A percentile compares a stretch with the other conserved stretches of the same genome.
These are phyloP conservation scores for Psettodes erumei DNA, from an alignment of 2,113 vertebrate genomes.

Conservation along the genomic window DNA sequence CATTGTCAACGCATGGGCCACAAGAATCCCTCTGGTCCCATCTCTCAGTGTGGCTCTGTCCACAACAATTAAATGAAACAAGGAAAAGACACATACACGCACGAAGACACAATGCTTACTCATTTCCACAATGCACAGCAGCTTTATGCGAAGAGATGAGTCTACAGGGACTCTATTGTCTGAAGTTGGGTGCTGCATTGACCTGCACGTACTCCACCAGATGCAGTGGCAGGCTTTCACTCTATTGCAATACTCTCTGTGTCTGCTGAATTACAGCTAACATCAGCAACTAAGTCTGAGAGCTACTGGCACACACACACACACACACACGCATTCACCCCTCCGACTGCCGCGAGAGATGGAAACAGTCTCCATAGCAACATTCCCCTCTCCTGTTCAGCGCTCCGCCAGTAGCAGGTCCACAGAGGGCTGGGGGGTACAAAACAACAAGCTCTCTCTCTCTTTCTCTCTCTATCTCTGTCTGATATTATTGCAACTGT, in stretches of 20 bases:
- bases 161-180: constrained; percentile 54
- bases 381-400: constrained; percentile 85
- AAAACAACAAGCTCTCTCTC: constrained; percentile 58
- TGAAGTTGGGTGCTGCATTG: constrained; percentile 44
- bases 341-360: constrained; percentile 69
- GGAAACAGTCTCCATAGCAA: constrained; percentile 91
- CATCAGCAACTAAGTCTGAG: constrained; percentile 71
- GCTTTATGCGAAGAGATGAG: constrained; percentile 17
- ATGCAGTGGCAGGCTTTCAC: constrained; percentile 53
- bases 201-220: constrained; percentile 38
- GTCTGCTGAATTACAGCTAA: constrained; percentile 72
- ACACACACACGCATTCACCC: constrained; percentile 27
- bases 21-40: constrained; percentile 41
- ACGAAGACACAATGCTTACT: constrained; percentile 6
- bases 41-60: constrained; percentile 23
- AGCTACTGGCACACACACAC: constrained; percentile 63
- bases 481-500: constrained; percentile 56
- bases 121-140: constrained; percentile 18
- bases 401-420: constrained; percentile 79
- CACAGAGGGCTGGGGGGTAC: constrained; percentile 77
- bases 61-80: constrained; percentile 35
- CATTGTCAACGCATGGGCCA: constrained; percentile 37
- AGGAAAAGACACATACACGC: neutral
- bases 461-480: constrained; percentile 27
- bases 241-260: constrained; percentile 61